A percentile compares a stretch with the other conserved stretches of the same genome.
These are phyloP conservation scores for Augiades crinisus DNA, from an alignment of 2,888 invertebrate species.

Conservation along the genomic window DNA sequence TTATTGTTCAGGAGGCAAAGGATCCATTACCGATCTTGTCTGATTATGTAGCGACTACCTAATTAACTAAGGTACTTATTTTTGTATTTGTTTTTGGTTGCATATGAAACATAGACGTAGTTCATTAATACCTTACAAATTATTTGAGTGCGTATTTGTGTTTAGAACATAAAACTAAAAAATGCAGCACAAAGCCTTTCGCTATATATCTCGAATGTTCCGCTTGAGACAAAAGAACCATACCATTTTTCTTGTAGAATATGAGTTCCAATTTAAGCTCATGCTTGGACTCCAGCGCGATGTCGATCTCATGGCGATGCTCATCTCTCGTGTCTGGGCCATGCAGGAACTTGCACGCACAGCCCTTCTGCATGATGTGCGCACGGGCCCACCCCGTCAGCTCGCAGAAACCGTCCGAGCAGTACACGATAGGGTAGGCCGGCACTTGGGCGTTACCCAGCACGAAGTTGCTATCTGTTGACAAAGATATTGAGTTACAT, in stretches of 20 bases:
- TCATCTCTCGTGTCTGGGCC: conserved; percentile 95
- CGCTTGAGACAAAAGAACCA: no score
- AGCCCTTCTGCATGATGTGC: conserved; percentile 98
- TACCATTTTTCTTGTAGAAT: conserved; percentile 97
- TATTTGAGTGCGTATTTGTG: no score
- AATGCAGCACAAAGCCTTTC: no score
- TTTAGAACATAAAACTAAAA: no score
- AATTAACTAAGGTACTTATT: no score
- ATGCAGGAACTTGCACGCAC: conserved; percentile 96
- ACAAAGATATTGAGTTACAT: conserved; percentile 33
- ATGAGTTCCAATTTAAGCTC: conserved; percentile 97
- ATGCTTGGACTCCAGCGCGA: conserved; percentile 92
- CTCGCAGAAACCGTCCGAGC: conserved; percentile 98
- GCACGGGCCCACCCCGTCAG: conserved; percentile 96
- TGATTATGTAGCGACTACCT: no score
- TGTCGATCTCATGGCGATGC: conserved; percentile 93
- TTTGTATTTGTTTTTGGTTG: no score
- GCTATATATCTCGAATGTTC: no score
- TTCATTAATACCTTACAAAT: no score
- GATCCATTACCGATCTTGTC: no score
- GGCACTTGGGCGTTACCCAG: conserved; percentile 97
- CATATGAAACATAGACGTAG: no score
- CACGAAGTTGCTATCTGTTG: conserved; percentile 96
- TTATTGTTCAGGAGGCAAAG: no score
- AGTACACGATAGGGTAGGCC: conserved; percentile 96